Conservation (phyloP, 2,888 invertebrate species). For the Parapristionchus giblindavisi region DNA sequence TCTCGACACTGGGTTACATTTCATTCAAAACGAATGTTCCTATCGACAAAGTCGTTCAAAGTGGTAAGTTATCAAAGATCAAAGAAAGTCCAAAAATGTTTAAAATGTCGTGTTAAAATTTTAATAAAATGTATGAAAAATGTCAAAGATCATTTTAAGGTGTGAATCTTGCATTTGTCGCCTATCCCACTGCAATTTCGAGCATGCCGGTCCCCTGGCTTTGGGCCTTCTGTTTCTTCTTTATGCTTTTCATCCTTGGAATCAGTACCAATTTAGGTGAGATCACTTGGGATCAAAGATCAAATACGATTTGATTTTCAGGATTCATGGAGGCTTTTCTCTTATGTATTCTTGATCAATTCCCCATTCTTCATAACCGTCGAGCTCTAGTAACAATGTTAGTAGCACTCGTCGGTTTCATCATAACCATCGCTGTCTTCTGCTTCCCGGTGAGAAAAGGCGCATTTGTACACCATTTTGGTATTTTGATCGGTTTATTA, state of each 20-base stretch:
- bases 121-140: no score
- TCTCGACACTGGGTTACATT: constrained; percentile 71
- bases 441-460: constrained; percentile 15
- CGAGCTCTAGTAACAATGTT: background rate
- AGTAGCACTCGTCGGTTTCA: background rate
- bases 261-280: constrained; percentile 43
- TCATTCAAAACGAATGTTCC: constrained; percentile 58
- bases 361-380: background rate
- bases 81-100: no score
- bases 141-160: no score
- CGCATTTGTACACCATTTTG: no score
- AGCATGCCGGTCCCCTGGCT: constrained; percentile 59
- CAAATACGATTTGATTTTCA: no score
- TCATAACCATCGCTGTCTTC: constrained; percentile 9
- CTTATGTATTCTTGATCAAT: constrained; percentile 20
- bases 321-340: constrained; percentile 20
- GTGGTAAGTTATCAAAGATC: constrained; percentile 47
- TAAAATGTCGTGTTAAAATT: no score
- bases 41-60: constrained; percentile 49
- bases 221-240: constrained; percentile 65
- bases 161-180: constrained; percentile 70
- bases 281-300: no score
- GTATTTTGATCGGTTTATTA: no score
- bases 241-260: constrained; percentile 68
- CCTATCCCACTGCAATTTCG: constrained; percentile 66